Evolutionary conservation across 2,797 vertebrate genomes (phyloP).

Genomic region (Semotilus atromaculatus): DNA sequence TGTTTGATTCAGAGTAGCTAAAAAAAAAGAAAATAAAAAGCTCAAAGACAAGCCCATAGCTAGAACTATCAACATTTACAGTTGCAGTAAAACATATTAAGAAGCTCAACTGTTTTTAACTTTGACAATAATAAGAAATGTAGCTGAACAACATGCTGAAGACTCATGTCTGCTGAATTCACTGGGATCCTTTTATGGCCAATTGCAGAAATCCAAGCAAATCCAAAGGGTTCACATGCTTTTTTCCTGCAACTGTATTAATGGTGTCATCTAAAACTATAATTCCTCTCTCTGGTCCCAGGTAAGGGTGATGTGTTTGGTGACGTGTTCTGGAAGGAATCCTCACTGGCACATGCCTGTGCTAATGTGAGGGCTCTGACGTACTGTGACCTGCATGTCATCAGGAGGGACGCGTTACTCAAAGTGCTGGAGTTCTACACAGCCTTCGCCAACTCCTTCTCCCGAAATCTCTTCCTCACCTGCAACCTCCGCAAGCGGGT

Average conservation of each 20-base stretch:
- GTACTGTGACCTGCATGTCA: conserved; percentile 96
- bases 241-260: neutral
- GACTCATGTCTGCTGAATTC: neutral
- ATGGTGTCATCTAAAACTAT: neutral
- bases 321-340: conserved; percentile 97
- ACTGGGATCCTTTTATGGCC: neutral
- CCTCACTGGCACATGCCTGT: conserved; percentile 87
- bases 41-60: neutral
- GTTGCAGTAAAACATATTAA: neutral
- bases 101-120: neutral
- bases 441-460: conserved; percentile 93
- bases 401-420: conserved; percentile 90
- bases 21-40: neutral
- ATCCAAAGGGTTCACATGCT: neutral
- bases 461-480: conserved; percentile 94
- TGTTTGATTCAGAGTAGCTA: neutral
- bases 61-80: neutral
- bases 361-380: conserved; percentile 95
- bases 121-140: neutral
- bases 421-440: conserved; percentile 97
- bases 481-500: conserved; percentile 96
- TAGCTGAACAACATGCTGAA: neutral
- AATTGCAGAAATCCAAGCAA: neutral
- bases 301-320: conserved; percentile 98
- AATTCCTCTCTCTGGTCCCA: conserved; percentile 60